These are phyloP conservation scores for Ligdia adustata DNA, from an alignment of 2,888 invertebrate species.

Conservation along the genomic window DNA sequence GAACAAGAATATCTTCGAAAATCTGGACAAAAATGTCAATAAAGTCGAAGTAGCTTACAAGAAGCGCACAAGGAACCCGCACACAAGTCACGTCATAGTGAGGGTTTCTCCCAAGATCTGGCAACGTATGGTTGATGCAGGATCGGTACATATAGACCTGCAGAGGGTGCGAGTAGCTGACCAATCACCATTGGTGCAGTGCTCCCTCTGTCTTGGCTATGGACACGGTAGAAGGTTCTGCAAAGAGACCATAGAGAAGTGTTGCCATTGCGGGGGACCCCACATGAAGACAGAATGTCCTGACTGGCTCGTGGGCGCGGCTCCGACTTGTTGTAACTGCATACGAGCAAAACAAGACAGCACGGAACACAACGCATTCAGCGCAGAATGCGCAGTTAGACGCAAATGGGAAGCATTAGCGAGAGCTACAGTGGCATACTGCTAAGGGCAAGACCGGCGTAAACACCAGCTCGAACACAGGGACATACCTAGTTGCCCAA, in stretches of 20 bases:
- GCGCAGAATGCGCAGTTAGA: conserved; percentile 1
- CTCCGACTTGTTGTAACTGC: conserved; percentile 8
- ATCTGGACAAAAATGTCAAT: no score
- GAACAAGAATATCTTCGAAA: no score
- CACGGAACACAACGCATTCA: conserved; percentile 2
- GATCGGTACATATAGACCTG: conserved; percentile 8
- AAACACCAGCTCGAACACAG: no score
- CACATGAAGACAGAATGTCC: no score
- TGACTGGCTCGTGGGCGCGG: no score
- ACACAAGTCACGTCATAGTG: no score
- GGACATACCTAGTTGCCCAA: not conserved
- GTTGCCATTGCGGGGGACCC: no score
- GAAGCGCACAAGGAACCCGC: no score
- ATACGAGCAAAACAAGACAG: not conserved
- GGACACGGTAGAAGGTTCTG: conserved; percentile 29
- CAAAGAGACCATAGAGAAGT: conserved; percentile 8
- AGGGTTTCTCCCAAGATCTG: conserved; percentile 1
- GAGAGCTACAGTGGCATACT: conserved; percentile 19
- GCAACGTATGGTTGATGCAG: not conserved
- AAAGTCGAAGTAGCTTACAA: no score
- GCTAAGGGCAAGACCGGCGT: conserved; percentile 22
- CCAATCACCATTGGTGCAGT: conserved; percentile 31
- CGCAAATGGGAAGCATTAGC: conserved; percentile 19
- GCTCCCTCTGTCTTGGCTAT: conserved; percentile 31
- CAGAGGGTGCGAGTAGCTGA: conserved; percentile 17